Evolutionary conservation across 2,113 vertebrate genomes (phyloP).

Genomic region (Heterotis niloticus): DNA sequence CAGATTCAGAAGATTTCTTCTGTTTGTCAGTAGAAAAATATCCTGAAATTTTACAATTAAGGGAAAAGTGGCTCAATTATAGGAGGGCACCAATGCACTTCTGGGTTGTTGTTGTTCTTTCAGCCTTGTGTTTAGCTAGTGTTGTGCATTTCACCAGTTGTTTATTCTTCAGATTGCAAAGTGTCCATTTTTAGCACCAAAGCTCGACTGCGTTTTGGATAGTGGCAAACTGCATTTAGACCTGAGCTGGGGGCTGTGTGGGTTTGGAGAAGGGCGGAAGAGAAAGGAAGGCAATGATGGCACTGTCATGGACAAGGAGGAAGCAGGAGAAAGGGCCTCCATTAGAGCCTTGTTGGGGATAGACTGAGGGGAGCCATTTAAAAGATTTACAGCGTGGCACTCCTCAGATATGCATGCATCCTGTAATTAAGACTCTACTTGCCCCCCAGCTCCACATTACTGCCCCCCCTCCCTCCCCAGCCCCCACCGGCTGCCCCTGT

Average conservation of each 20-base stretch:
- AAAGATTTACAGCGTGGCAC: constrained; percentile 65
- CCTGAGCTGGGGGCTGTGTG: not conserved
- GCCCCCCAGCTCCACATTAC: constrained; percentile 54
- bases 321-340: constrained; percentile 3
- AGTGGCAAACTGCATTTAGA: not conserved
- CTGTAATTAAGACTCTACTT: constrained; percentile 69
- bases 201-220: not conserved
- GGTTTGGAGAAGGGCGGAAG: not conserved
- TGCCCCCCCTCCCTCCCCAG: constrained; percentile 38
- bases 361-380: constrained; percentile 48
- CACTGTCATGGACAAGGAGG: not conserved
- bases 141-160: not conserved
- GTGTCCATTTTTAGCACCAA: not conserved
- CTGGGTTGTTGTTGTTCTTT: not conserved
- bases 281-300: constrained; percentile 11
- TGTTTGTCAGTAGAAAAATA: not conserved
- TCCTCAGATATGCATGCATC: constrained; percentile 67
- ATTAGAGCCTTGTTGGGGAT: constrained; percentile 27
- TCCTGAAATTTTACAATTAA: not conserved
- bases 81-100: not conserved
- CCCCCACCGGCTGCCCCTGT: constrained; percentile 25
- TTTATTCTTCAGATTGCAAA: not conserved
- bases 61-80: not conserved
- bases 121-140: not conserved
- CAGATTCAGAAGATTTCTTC: not conserved